Evolutionary conservation across 2,797 vertebrate species (phyloP).

Genomic region (Galago senegalensis): DNA sequence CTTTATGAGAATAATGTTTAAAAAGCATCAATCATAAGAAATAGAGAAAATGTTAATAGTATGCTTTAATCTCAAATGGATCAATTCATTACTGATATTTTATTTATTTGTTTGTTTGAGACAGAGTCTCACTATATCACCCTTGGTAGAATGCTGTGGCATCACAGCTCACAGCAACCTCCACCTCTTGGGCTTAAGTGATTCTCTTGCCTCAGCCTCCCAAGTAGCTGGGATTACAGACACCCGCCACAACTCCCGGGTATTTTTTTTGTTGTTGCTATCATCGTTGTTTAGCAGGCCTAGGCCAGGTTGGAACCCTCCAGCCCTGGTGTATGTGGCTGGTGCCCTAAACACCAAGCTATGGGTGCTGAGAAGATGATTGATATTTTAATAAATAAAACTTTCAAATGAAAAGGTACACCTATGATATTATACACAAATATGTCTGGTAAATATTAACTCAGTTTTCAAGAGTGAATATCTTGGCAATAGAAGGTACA

Average conservation of each 20-base stretch:
- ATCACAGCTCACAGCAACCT: no score
- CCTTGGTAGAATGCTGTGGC: no score
- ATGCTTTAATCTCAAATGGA: conserved; percentile 57
- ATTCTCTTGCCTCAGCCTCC: no score
- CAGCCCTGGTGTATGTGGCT: no score
- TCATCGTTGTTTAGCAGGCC: no score
- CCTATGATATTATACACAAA: neutral
- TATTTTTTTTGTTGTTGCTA: no score
- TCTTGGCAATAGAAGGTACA: neutral
- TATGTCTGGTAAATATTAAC: neutral
- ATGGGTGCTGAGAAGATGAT: no score
- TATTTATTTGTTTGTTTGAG: neutral
- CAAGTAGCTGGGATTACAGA: no score
- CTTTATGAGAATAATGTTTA: conserved; percentile 63
- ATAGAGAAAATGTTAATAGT: conserved; percentile 73
- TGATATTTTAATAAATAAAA: conserved; percentile 40
- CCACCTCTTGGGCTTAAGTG: no score
- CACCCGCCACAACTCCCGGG: rapidly evolving
- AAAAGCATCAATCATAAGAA: conserved; percentile 71
- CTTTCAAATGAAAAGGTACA: conserved; percentile 49
- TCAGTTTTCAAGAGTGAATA: neutral
- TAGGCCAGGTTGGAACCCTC: no score
- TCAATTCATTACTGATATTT: neutral
- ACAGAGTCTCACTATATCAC: no score
- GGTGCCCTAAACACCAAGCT: no score